These are phyloP conservation scores for Gymnothorax reevesii DNA, from an alignment of 2,797 vertebrate species.

Conservation along the genomic window DNA sequence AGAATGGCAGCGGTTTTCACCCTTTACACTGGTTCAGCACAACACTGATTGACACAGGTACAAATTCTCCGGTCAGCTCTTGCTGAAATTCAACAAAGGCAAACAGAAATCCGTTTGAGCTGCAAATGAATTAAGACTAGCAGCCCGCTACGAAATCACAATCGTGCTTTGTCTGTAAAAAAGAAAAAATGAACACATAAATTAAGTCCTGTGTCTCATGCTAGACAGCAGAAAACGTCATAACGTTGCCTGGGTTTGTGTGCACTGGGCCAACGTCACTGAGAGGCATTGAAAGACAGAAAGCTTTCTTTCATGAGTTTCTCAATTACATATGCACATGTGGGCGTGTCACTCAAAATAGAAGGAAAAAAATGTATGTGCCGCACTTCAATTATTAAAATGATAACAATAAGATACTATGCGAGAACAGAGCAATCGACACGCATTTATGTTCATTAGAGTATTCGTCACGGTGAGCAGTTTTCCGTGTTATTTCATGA, in stretches of 20 bases:
- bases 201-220: background rate
- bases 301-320: background rate
- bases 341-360: background rate
- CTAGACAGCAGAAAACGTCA: background rate
- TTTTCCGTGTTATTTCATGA: background rate
- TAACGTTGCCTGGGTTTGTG: background rate
- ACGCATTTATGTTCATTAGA: background rate
- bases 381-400: background rate
- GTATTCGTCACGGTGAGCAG: background rate
- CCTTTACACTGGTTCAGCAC: background rate
- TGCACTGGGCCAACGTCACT: background rate
- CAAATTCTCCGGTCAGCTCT: background rate
- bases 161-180: background rate
- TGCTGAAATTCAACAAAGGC: background rate
- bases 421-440: background rate
- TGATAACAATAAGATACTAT: background rate
- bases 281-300: background rate
- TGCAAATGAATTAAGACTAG: background rate
- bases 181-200: too few species aligned
- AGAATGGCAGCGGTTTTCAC: background rate
- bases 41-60: constrained; percentile 29
- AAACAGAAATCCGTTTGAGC: background rate
- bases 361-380: background rate
- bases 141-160: background rate
- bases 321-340: background rate